Evolutionary conservation across 1,140 invertebrate species (phyloP).

Genomic region (Cyphomyrmex costatus): DNA sequence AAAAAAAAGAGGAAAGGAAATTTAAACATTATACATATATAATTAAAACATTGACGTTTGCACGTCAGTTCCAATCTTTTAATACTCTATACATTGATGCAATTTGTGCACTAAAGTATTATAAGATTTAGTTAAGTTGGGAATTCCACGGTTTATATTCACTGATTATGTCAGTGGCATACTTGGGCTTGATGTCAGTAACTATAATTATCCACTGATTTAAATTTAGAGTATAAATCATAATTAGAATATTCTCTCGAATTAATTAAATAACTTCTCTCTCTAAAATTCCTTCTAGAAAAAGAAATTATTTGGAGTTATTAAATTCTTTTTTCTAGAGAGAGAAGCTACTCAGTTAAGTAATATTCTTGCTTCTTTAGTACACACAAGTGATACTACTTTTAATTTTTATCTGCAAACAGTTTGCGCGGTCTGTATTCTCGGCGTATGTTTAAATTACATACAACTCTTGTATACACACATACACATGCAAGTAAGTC

Average conservation of each 20-base stretch:
- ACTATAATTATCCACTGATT: no score
- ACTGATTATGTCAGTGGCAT: no score
- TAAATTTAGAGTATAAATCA: slow-evolving; percentile 1
- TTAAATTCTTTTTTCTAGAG: background rate
- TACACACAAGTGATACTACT: background rate
- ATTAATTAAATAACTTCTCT: background rate
- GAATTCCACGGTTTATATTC: no score
- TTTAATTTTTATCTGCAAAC: slow-evolving; percentile 20
- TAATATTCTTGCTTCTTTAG: background rate
- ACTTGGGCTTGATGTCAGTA: no score
- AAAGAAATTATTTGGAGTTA: background rate
- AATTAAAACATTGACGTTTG: no score
- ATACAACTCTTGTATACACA: background rate
- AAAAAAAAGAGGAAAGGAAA: no score
- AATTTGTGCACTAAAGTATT: no score
- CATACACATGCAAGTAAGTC: background rate
- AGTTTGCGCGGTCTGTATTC: background rate
- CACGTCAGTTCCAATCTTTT: no score
- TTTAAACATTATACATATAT: no score
- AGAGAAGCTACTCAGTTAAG: background rate
- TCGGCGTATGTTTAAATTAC: slow-evolving; percentile 22
- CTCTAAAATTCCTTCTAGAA: background rate
- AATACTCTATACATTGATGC: no score
- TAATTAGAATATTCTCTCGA: background rate
- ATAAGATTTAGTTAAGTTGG: no score